Evolutionary conservation across 2,113 vertebrate species (phyloP), one percentile per base, ranked within the genome.

Genomic region (Lycaon pictus): DNA sequence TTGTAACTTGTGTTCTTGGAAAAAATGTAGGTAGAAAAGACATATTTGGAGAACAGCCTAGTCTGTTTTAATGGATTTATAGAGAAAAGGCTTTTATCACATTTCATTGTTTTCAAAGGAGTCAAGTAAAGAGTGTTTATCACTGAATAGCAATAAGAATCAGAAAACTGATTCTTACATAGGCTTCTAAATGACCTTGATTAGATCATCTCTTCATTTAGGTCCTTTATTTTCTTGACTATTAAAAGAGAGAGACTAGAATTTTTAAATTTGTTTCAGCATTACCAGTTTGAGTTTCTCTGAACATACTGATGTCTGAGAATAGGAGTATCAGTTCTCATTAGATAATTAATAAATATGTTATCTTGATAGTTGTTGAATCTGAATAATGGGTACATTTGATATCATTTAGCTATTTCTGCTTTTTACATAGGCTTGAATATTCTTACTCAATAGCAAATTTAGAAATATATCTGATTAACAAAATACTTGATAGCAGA

Each of bases 331-430:
- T 71, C 72, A 90, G 12, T 95, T 94, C 1, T 90, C 76, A 90
- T 53, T 53, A 85, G 55, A 88, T 84, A 58, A 77, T 58, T 84
- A 90, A 35, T 84, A 93, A 85, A 92, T 67, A 95, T 71, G 90
- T 85, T 93, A 80, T 87, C 25, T 87, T 82, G 13, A 56, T 87
- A 83, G 79, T 74, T 67, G 4, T 80, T 84, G 35, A 85, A 92
- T 89, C 15, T 95, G 37, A 20, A 17, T 92, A 93, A 92, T 89
- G 51, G 7, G 11, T 58, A 74, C 13, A 58, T 82, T 19, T 15
- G 23, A 93, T 93, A 95, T 96, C 11, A 87, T 22, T 32, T 7
- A 88, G 72, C 10, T 69, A 92, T 71, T 97, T 96, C 58, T 94
- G 93, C 22, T 86, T 84, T 84, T 83, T 82, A 29, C 67, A 0